A percentile compares a stretch with the other conserved stretches of the same genome.
These are phyloP conservation scores for Phymastichus coffea DNA, from an alignment of 1,140 invertebrate species.

Conservation along the genomic window DNA sequence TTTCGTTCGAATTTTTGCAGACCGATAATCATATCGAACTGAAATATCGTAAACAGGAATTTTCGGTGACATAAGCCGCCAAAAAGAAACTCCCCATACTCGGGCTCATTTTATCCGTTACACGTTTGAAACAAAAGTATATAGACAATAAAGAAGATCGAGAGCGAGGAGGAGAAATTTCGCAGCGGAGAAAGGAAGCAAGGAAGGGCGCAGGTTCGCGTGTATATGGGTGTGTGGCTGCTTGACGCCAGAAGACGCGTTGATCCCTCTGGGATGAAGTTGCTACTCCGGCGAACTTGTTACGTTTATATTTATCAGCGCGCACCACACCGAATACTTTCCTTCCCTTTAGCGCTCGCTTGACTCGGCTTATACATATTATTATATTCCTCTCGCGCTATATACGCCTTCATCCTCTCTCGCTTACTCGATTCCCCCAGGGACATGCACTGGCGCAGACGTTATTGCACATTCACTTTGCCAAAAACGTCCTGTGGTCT, in stretches of 20 bases:
- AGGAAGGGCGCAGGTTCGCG: neutral
- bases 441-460: neutral
- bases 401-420: too few relatives aligned
- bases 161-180: neutral
- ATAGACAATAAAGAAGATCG: too few relatives aligned
- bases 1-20: too few relatives aligned
- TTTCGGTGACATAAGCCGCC: neutral
- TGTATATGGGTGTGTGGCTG: neutral
- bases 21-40: too few relatives aligned
- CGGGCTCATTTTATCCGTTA: too few relatives aligned
- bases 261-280: slow-evolving; percentile 52
- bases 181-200: slow-evolving; percentile 17
- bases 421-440: slow-evolving; percentile 29
- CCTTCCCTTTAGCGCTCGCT: slow-evolving; percentile 26
- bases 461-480: slow-evolving; percentile 15
- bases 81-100: too few relatives aligned
- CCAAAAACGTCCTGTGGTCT: too few relatives aligned
- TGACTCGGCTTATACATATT: slow-evolving; percentile 25
- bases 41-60: neutral
- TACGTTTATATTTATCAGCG: slow-evolving; percentile 55
- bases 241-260: slow-evolving; percentile 35
- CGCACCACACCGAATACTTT: slow-evolving; percentile 42
- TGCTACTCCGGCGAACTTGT: slow-evolving; percentile 52
- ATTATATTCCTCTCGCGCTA: slow-evolving; percentile 27
- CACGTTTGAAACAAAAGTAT: too few relatives aligned